Evolutionary conservation across 1,140 invertebrate genomes (phyloP).

Genomic region (Drosophila bifasciata): DNA sequence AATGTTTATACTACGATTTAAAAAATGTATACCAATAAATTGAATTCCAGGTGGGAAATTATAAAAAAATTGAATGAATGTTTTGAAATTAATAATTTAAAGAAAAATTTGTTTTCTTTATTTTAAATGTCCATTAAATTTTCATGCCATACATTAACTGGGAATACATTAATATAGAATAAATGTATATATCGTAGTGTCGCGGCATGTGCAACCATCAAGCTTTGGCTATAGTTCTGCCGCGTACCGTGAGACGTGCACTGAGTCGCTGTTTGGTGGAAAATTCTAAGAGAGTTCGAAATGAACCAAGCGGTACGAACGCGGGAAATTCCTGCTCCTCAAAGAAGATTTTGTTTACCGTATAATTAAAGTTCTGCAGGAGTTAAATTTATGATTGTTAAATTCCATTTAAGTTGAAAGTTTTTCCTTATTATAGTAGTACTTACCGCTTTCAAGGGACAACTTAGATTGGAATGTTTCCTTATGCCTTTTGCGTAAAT

Average conservation of each 20-base stretch:
- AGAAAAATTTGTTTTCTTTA: neutral
- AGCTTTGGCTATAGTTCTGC: neutral
- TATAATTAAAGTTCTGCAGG: slow-evolving; percentile 18
- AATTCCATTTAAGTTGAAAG: neutral
- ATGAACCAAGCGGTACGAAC: slow-evolving; percentile 11
- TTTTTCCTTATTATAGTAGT: too few species aligned
- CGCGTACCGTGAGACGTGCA: neutral
- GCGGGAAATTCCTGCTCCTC: slow-evolving; percentile 15
- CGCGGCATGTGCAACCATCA: too few species aligned
- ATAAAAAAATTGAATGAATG: neutral
- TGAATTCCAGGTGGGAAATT: neutral
- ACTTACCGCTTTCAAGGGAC: slow-evolving; percentile 40
- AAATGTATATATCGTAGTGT: neutral
- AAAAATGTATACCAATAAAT: too few species aligned
- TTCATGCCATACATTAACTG: neutral
- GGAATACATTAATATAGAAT: neutral
- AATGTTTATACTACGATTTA: too few species aligned
- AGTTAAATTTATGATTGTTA: neutral
- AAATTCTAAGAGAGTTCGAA: slow-evolving; percentile 1
- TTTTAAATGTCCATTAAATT: neutral
- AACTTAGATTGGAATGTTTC: slow-evolving; percentile 4
- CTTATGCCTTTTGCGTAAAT: slow-evolving; percentile 11
- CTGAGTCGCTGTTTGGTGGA: neutral
- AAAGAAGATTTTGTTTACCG: slow-evolving; percentile 14
- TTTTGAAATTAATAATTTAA: too few species aligned